phyloP scores from a whole-genome alignment of 2,888 invertebrate species.

The Hymenopus coronatus region DNA sequence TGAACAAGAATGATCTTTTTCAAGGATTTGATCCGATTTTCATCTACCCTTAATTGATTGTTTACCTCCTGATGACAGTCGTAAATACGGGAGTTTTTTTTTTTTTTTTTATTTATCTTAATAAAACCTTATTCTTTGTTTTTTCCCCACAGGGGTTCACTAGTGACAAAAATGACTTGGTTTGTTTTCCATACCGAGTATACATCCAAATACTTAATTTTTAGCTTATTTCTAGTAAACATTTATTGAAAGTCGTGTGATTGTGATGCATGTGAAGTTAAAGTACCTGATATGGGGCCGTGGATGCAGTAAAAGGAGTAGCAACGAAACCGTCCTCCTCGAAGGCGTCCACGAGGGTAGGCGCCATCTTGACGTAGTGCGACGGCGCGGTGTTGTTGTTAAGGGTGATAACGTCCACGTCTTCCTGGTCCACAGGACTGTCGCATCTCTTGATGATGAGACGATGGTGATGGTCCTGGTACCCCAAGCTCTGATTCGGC shows the following conservation, averaged over 20 bases:
- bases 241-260: background rate
- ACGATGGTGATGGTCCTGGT: background rate
- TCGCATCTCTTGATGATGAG: background rate
- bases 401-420: background rate
- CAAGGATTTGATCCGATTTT: too few relatives aligned
- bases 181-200: too few relatives aligned
- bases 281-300: background rate
- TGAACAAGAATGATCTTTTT: too few relatives aligned
- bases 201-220: too few relatives aligned
- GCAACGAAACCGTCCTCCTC: background rate
- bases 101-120: too few relatives aligned
- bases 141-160: too few relatives aligned
- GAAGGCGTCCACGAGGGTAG: background rate
- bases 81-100: too few relatives aligned
- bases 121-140: too few relatives aligned
- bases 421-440: background rate
- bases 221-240: too few relatives aligned
- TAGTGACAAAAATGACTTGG: too few relatives aligned
- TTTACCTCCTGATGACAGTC: too few relatives aligned
- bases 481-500: background rate
- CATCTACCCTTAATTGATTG: too few relatives aligned
- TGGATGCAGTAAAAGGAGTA: background rate
- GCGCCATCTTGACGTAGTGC: background rate
- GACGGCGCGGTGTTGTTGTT: background rate
- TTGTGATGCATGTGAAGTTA: background rate